Evolutionary conservation across 2,888 invertebrate genomes (phyloP).

Genomic region (Idaea dimidiata): DNA sequence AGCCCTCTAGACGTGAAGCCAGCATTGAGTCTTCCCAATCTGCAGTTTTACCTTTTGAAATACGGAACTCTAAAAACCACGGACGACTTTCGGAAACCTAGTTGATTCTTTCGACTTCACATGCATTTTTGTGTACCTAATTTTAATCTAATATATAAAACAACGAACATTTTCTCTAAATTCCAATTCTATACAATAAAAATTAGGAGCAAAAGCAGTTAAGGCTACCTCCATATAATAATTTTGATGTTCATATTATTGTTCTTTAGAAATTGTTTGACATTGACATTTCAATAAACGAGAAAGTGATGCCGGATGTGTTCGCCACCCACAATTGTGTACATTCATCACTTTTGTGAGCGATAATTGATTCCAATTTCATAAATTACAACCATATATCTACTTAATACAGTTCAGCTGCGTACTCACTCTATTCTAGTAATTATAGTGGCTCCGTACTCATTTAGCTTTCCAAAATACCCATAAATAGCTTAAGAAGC

Average conservation of each 20-base stretch:
- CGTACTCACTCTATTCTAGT: neutral
- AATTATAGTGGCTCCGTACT: neutral
- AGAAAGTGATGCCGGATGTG: neutral
- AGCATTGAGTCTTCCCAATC: no score
- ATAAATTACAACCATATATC: neutral
- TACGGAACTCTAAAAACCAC: no score
- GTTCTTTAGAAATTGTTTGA: neutral
- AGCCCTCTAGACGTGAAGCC: no score
- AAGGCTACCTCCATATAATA: neutral
- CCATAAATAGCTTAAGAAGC: slow-evolving; percentile 50
- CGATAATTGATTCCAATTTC: neutral
- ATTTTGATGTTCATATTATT: neutral
- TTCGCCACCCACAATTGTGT: neutral
- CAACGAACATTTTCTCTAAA: no score
- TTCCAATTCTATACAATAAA: no score
- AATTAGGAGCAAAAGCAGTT: neutral
- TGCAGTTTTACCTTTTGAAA: no score
- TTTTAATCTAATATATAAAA: neutral
- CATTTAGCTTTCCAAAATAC: slow-evolving; percentile 32
- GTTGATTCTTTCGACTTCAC: neutral
- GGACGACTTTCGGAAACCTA: neutral
- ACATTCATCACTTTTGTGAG: neutral
- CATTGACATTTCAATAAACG: neutral
- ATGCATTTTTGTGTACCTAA: neutral
- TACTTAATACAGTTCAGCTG: no score